A percentile compares a stretch with the other conserved stretches of the same genome.
Evolutionary conservation across 2,888 invertebrate genomes (phyloP).

Genomic region (Hydrotaea cyrtoneurina): DNA sequence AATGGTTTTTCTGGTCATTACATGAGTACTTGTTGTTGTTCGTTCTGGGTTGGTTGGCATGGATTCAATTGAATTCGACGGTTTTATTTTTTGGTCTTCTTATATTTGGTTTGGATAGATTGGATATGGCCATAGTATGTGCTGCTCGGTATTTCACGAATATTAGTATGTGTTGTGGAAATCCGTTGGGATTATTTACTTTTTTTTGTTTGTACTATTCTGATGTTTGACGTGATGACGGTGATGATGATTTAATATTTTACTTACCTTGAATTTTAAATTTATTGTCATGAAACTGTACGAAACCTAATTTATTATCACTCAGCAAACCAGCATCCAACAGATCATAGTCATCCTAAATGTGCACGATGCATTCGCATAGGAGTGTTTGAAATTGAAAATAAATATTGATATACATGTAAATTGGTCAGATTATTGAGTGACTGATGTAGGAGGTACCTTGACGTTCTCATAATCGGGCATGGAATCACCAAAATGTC

Average conservation of each 20-base stretch:
- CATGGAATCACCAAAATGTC: conserved; percentile 81
- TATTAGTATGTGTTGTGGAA: conserved; percentile 18
- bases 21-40: conserved; percentile 10
- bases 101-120: neutral
- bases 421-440: neutral
- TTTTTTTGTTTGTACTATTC: neutral
- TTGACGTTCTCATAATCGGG: conserved; percentile 88
- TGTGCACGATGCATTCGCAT: conserved; percentile 37
- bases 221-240: neutral
- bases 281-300: conserved; percentile 81
- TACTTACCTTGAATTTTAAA: conserved; percentile 80
- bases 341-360: conserved; percentile 80
- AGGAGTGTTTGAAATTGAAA: conserved; percentile 55
- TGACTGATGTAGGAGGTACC: conserved; percentile 76
- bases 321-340: conserved; percentile 78
- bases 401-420: conserved; percentile 39
- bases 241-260: conserved; percentile 68
- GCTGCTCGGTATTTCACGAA: neutral
- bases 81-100: neutral
- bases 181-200: neutral
- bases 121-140: neutral
- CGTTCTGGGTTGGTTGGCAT: conserved; percentile 55
- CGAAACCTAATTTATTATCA: conserved; percentile 81
- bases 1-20: conserved; percentile 34
- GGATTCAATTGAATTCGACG: conserved; percentile 57